A percentile compares a stretch with the other conserved stretches of the same genome.
Conservation (phyloP, 2,797 vertebrate genomes). For the Acridotheres tristis region DNA sequence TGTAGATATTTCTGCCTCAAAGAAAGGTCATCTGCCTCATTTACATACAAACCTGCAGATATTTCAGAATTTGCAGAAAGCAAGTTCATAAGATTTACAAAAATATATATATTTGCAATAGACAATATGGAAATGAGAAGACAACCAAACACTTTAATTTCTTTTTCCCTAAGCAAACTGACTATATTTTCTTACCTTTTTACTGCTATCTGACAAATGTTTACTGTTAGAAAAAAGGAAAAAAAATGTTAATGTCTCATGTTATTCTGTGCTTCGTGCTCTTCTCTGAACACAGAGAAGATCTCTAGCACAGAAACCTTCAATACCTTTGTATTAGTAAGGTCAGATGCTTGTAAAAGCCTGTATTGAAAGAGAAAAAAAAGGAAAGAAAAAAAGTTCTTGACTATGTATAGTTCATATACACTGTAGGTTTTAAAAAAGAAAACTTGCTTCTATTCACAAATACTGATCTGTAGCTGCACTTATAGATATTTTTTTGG, state of each 20-base stretch:
- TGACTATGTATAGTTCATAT: not conserved
- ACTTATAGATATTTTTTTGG: conserved; percentile 22
- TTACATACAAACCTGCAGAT: not conserved
- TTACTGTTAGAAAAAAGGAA: not conserved
- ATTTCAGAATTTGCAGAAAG: not conserved
- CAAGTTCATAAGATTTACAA: not conserved
- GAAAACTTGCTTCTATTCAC: not conserved
- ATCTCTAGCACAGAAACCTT: not conserved
- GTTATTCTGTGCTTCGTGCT: not conserved
- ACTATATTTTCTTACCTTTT: not conserved
- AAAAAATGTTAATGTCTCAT: not conserved
- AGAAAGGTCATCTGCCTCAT: not conserved
- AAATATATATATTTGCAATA: not conserved
- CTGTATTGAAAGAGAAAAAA: not conserved
- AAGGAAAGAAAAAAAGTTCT: not conserved
- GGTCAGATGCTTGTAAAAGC: not conserved
- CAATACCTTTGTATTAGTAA: not conserved
- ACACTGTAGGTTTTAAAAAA: not conserved
- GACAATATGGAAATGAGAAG: not conserved
- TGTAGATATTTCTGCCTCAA: not conserved
- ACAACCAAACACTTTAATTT: not conserved
- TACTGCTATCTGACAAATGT: not conserved
- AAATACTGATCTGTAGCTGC: not conserved
- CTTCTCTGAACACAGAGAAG: not conserved
- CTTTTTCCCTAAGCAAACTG: not conserved